Evolutionary conservation across 2,888 invertebrate species (phyloP).

Genomic region (Elmis aenea): DNA sequence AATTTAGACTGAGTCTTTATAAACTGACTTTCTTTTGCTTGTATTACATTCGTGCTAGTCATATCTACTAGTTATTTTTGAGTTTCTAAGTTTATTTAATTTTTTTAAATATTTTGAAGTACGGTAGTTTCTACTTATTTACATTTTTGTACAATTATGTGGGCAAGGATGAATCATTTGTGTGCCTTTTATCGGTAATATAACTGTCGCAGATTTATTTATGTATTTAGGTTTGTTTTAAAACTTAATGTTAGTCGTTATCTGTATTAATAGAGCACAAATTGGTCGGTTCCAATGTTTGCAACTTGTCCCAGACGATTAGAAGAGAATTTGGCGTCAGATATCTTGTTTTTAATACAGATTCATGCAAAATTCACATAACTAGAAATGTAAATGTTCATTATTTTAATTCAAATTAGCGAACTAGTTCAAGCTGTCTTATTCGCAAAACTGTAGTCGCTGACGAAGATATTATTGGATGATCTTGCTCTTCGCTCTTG

Average conservation of each 20-base stretch:
- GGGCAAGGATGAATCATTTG: neutral
- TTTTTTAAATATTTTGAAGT: neutral
- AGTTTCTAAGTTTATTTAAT: neutral
- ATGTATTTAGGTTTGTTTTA: neutral
- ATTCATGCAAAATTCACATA: too few relatives aligned
- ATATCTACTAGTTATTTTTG: slow-evolving; percentile 23
- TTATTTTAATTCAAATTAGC: too few relatives aligned
- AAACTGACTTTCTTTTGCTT: slow-evolving; percentile 24
- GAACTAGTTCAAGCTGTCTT: too few relatives aligned
- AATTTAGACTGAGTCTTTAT: slow-evolving; percentile 18
- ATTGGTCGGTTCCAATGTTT: too few relatives aligned
- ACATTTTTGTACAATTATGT: neutral
- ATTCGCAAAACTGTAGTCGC: too few relatives aligned
- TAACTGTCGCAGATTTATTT: neutral
- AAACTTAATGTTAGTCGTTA: neutral
- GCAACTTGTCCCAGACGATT: too few relatives aligned
- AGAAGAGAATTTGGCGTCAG: too few relatives aligned
- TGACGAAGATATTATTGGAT: too few relatives aligned
- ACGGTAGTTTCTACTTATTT: neutral
- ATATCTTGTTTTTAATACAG: neutral
- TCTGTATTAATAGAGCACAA: neutral
- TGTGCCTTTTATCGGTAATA: too few relatives aligned
- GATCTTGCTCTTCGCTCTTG: too few relatives aligned
- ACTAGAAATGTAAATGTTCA: too few relatives aligned
- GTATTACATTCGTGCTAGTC: slow-evolving; percentile 30